Evolutionary conservation across 2,888 invertebrate species (phyloP), one percentile per base, ranked within the genome.

Genomic region (Isoperla grammatica): DNA sequence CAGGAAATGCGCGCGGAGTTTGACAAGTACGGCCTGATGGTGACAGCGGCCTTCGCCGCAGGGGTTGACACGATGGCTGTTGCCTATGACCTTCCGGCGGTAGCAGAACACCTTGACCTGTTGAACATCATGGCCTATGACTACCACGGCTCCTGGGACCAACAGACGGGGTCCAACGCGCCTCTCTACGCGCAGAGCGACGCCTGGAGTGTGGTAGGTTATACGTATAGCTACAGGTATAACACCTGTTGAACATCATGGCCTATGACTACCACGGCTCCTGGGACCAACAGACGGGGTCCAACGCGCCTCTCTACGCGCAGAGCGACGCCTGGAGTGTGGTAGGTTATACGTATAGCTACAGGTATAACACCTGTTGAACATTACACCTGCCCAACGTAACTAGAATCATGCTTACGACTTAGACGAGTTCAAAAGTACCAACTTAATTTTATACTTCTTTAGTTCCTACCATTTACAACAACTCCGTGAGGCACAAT

Each of bases 1-100:
- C 71, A 88, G 84, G 90, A 91, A 71, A 69, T 92, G 54, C 81
- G 83, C 57, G 79, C 81, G 49, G 87, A 85, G 15, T 88, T 92
- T 68, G 81, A 81, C 56, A 79, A 82, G 1, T 74, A 83, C 63
- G 81, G 83, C 8, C 45, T 43, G 1, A 11, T 46, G 57, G 22
- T 57, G 57, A 48, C 57, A 1, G 29, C 57, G 8, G 57, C 57
- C 12, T 11, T 57, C 37, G 37, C 35, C 23, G 57, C 57, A 2
- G 57, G 57, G 12, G 22, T 22, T 3, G 13, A 15, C 19, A 57
- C 57, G 3, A 57, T 57, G 29, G 57, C 43, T 17, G 35, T 39
- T 9, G 45, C 57, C 6, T 57, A 57, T 15, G 57, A 57, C 57
- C 22, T 57, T n/a, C 29, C 48, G 4, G 46, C 45, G 2, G 15